Evolutionary conservation across 2,888 invertebrate genomes (phyloP), one percentile per base, ranked within the genome.

Genomic region (Heliconius ethilla): DNA sequence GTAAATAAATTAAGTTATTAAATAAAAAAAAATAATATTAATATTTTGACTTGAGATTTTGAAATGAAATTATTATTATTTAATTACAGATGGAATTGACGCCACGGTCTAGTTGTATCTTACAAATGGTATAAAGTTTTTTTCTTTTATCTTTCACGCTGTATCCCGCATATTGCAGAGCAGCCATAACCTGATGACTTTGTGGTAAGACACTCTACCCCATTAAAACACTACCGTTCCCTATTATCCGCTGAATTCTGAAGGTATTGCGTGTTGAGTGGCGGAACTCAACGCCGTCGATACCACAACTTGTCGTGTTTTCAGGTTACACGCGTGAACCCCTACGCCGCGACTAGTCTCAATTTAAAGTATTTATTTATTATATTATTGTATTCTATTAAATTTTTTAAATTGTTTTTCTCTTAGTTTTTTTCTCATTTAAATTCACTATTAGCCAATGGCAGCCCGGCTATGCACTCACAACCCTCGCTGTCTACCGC

Each of bases 401-500:
- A 7, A 11, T 62, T 4, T 27, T 63, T 5, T 11, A 25, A 13
- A 6, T 27, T 15, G 1, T 18, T 18, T 27, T 51, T 51, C 45
- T 51, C 13, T 51, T 15, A 15, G n/a, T 15, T 27, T 63, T 63
- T 1, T 33, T 7, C 15, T 7, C 22, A 66, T 22, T 29, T 33
- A 0, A 33, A 66, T 22, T 59, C 10, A n/a, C n/a, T 59, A 11
- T 59, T 83, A 94, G 94, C 93, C 94, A 3, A 70, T 87, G 70
- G 85, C 88, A 79, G 89, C 92, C 3, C 86, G 92, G 0, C 82
- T 87, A 4, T 94, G 94, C 83, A 84, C 87, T 80, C 94, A 94
- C 83, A 40, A 83, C 0, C 94, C 94, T 0, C 88, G 81, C 13
- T 94, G 94, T 84, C 75, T 88, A 2, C 92, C 92, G 0, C 93